Conservation (phyloP, 2,888 invertebrate genomes). For the Drosophila testacea region DNA sequence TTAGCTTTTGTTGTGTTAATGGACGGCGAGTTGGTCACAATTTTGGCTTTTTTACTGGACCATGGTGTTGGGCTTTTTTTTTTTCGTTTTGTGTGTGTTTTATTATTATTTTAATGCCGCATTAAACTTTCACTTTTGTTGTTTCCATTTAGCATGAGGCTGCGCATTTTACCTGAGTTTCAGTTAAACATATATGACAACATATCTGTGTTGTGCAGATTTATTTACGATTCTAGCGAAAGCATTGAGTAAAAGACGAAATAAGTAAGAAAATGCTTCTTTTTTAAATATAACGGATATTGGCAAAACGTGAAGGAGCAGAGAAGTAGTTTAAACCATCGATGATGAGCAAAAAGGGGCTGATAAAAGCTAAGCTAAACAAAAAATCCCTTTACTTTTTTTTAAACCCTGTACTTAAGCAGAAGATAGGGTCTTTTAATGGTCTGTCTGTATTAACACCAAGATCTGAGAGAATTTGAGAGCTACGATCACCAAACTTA, state of each 20-base stretch:
- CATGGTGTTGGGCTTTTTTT: conserved; percentile 69
- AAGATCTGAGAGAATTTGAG: too few relatives aligned
- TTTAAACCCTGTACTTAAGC: too few relatives aligned
- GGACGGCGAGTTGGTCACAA: conserved; percentile 59
- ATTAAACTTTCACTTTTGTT: conserved; percentile 84
- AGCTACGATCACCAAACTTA: too few relatives aligned
- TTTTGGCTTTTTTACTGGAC: conserved; percentile 74
- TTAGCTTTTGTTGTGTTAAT: conserved; percentile 72
- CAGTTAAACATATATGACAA: conserved; percentile 22
- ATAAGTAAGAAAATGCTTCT: neutral
- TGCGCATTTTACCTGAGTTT: conserved; percentile 38
- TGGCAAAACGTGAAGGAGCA: neutral
- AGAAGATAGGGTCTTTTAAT: too few relatives aligned
- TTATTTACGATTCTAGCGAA: conserved; percentile 1
- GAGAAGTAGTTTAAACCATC: too few relatives aligned
- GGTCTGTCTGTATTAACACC: too few relatives aligned
- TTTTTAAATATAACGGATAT: too few relatives aligned
- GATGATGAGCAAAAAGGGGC: too few relatives aligned
- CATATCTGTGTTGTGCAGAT: neutral
- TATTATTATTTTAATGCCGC: conserved; percentile 74
- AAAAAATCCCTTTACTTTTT: too few relatives aligned
- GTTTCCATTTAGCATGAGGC: conserved; percentile 72
- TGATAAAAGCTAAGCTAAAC: too few relatives aligned
- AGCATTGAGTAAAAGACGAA: neutral
- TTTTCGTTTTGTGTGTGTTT: conserved; percentile 19